A percentile compares a stretch with the other conserved stretches of the same genome.
Conservation (phyloP, 2,888 invertebrate species). For the Scrobipalpa costella region DNA sequence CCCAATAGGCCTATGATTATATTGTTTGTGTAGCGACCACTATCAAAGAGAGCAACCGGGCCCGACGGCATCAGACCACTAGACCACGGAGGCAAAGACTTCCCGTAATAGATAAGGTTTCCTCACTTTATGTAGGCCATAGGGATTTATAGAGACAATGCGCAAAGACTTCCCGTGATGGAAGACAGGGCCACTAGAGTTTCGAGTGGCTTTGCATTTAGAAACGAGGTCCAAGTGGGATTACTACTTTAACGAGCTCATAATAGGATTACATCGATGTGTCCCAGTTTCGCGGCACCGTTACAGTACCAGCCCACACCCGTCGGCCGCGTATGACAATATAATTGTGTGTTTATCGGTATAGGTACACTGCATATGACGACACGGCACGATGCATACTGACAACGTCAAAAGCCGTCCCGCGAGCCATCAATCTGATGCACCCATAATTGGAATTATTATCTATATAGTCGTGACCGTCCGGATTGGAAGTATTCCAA, state of each 20-base stretch:
- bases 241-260: constrained; percentile 76
- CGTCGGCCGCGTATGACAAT: constrained; percentile 65
- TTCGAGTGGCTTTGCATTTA: constrained; percentile 39
- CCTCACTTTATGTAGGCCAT: constrained; percentile 4
- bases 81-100: too few species aligned
- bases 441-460: constrained; percentile 42
- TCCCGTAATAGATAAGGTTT: too few species aligned
- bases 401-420: constrained; percentile 52
- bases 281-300: constrained; percentile 71
- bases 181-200: constrained; percentile 29
- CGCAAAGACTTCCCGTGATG: constrained; percentile 13
- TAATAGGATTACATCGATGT: constrained; percentile 74
- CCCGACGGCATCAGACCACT: too few species aligned
- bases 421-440: constrained; percentile 54
- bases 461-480: constrained; percentile 46
- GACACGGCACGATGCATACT: constrained; percentile 46
- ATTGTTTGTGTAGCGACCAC: too few species aligned
- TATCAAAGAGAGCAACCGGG: too few species aligned
- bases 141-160: constrained; percentile 8
- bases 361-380: constrained; percentile 49
- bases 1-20: too few species aligned
- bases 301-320: constrained; percentile 63
- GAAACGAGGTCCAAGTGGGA: constrained; percentile 62
- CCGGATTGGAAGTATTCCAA: constrained; percentile 40
- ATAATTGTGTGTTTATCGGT: constrained; percentile 69